Evolutionary conservation across 2,797 vertebrate species (phyloP).

Genomic region (Acanthurus leucopareius): DNA sequence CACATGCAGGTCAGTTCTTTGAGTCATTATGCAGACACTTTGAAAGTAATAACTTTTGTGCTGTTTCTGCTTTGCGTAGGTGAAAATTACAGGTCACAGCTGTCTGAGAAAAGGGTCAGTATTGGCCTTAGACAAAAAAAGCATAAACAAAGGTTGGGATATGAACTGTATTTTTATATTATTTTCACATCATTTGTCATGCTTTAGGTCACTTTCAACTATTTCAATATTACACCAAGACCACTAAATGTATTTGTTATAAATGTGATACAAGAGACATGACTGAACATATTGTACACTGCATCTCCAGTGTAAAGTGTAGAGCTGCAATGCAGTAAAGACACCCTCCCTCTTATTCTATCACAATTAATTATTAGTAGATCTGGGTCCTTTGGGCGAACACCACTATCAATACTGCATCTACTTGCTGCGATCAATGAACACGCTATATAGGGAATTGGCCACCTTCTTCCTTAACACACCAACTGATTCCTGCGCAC

Average conservation of each 20-base stretch:
- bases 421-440: conserved; percentile 84
- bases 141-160: no score
- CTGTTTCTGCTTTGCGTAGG: no score
- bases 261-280: neutral
- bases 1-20: no score
- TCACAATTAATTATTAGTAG: conserved; percentile 82
- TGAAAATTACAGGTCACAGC: no score
- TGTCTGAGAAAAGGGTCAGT: no score
- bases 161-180: no score
- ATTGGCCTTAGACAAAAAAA: no score
- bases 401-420: conserved; percentile 85
- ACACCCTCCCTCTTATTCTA: conserved; percentile 67
- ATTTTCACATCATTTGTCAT: no score
- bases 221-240: neutral
- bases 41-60: no score
- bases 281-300: conserved; percentile 28
- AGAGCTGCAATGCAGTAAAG: conserved; percentile 78
- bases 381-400: conserved; percentile 80
- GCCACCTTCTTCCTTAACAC: conserved; percentile 36
- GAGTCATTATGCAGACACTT: no score
- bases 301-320: conserved; percentile 33
- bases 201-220: no score
- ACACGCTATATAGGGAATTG: conserved; percentile 84
- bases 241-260: neutral
- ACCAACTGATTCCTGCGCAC: conserved; percentile 36